Evolutionary conservation across 2,888 invertebrate genomes (phyloP).

Genomic region (Rhogogaster chlorosoma): DNA sequence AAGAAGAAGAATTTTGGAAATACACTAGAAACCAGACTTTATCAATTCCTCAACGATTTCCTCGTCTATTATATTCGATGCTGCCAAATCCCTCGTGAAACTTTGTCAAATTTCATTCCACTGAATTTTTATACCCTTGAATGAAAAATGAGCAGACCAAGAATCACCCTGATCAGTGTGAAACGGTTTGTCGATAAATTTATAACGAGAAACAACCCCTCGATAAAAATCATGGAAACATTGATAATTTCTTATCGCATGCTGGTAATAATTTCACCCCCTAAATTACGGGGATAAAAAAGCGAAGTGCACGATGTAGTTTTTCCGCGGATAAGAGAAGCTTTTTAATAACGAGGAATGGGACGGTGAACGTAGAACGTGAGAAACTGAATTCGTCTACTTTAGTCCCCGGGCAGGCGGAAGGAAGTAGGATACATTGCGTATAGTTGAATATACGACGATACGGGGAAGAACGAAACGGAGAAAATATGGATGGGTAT

Average conservation of each 20-base stretch:
- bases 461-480: neutral
- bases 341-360: neutral
- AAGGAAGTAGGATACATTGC: slow-evolving; percentile 14
- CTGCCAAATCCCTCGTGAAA: neutral
- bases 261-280: neutral
- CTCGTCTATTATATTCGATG: neutral
- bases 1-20: neutral
- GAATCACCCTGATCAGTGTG: neutral
- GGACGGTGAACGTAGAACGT: neutral
- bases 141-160: neutral
- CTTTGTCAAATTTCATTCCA: neutral
- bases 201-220: no score
- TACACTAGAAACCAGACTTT: neutral
- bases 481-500: neutral
- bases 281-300: neutral
- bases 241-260: neutral
- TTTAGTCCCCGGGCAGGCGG: neutral
- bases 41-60: neutral
- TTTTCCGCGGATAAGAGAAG: neutral
- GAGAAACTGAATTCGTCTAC: neutral
- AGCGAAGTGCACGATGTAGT: neutral
- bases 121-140: neutral
- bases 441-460: neutral
- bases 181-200: no score
- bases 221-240: neutral